Percentiles rank a stretch among this genome's conserved stretches.
phyloP scores from a whole-genome alignment of 2,113 vertebrate species.

The Mastomys natalensis region DNA sequence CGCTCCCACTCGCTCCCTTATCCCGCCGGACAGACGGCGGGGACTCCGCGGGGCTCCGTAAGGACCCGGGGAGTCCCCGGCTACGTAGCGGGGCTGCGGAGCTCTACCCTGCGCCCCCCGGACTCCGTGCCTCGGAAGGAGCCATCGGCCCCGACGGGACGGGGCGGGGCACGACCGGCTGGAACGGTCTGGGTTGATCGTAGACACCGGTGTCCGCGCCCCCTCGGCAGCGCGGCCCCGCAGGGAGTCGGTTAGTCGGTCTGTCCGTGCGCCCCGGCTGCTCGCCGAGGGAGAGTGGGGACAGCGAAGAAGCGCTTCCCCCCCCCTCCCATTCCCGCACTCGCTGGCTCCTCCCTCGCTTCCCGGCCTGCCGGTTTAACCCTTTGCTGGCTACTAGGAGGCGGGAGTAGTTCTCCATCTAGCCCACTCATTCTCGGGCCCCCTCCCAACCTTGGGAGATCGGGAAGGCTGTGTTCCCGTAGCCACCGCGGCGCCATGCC shows the following conservation, averaged over 20 bases:
- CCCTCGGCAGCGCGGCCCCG: not conserved
- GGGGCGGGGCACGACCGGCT: constrained; percentile 44
- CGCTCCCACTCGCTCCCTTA: constrained; percentile 72
- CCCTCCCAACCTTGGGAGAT: not conserved
- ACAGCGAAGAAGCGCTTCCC: constrained; percentile 68
- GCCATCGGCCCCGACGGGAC: constrained; percentile 82
- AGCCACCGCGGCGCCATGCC: not conserved
- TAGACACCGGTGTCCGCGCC: constrained; percentile 18
- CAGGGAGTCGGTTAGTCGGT: constrained; percentile 22
- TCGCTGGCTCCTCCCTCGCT: constrained; percentile 79
- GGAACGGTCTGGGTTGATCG: constrained; percentile 45
- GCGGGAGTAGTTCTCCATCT: constrained; percentile 12
- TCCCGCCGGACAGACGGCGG: constrained; percentile 69
- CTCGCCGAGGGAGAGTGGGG: constrained; percentile 76
- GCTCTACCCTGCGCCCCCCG: constrained; percentile 59
- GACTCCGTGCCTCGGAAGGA: constrained; percentile 70
- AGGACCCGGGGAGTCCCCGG: constrained; percentile 56
- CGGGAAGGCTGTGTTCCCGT: not conserved
- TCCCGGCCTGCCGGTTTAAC: constrained; percentile 73
- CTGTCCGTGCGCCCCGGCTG: constrained; percentile 62
- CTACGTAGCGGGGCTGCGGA: constrained; percentile 8
- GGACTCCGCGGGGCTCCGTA: constrained; percentile 70
- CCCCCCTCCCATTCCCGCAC: constrained; percentile 68
- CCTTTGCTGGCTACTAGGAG: constrained; percentile 61
- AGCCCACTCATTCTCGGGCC: not conserved